Evolutionary conservation across 2,797 vertebrate species (phyloP).

Genomic region (Lutjanus campechanus): DNA sequence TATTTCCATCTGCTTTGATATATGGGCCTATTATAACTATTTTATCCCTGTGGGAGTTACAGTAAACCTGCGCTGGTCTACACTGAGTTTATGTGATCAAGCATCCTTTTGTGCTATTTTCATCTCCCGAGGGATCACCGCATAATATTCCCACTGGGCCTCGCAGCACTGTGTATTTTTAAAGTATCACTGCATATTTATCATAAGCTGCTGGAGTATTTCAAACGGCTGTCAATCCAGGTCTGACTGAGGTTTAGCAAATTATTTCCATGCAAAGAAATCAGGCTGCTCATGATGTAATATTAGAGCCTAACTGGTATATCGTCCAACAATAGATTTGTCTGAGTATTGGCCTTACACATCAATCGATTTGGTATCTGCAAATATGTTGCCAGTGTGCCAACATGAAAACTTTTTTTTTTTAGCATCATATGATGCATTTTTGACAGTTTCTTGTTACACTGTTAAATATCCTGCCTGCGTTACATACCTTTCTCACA

Average conservation of each 20-base stretch:
- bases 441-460: too few species aligned
- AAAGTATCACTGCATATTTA: neutral
- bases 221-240: conserved; percentile 42
- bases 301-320: too few species aligned
- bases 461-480: too few species aligned
- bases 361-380: too few species aligned
- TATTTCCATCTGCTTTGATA: conserved; percentile 31
- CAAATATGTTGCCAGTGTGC: too few species aligned
- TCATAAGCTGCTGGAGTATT: conserved; percentile 3
- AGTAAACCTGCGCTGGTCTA: conserved; percentile 10
- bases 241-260: neutral
- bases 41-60: conserved; percentile 4
- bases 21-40: conserved; percentile 10
- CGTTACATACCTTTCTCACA: too few species aligned
- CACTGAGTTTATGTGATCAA: conserved; percentile 31
- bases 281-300: neutral
- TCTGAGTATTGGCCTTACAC: too few species aligned
- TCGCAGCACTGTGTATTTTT: neutral
- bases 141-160: conserved; percentile 23
- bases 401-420: too few species aligned
- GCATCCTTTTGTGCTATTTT: conserved; percentile 30
- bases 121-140: conserved; percentile 11
- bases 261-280: neutral
- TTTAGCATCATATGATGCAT: too few species aligned
- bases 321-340: too few species aligned